Evolutionary conservation across 2,113 vertebrate species (phyloP).

Genomic region (Tapirus terrestris): DNA sequence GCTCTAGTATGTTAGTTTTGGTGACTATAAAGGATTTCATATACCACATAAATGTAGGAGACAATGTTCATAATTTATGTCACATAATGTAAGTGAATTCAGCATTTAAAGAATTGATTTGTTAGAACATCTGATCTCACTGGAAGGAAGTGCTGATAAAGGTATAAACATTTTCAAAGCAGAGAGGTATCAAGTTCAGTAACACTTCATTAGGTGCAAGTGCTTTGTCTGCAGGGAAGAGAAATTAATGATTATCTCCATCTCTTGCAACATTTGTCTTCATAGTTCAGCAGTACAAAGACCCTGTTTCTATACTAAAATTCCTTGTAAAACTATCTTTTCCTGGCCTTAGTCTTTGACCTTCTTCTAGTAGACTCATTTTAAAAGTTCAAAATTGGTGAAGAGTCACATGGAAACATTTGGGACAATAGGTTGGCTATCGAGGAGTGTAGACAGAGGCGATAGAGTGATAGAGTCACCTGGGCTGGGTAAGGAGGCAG

Average conservation of each 20-base stretch:
- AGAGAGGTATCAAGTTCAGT: slow-evolving; percentile 43
- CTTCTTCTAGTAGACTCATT: neutral
- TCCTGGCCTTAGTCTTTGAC: neutral
- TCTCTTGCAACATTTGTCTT: slow-evolving; percentile 39
- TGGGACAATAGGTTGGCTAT: neutral
- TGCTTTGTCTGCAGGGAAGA: slow-evolving; percentile 50
- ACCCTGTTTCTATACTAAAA: neutral
- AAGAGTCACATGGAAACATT: neutral
- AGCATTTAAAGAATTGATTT: slow-evolving; percentile 32
- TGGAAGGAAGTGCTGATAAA: slow-evolving; percentile 52
- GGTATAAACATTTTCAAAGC: slow-evolving; percentile 19
- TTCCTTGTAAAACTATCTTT: neutral
- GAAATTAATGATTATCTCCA: slow-evolving; percentile 45
- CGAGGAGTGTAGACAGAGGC: too few relatives aligned
- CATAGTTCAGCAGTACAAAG: neutral
- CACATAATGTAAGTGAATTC: neutral
- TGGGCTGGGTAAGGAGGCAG: neutral
- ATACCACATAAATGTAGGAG: neutral
- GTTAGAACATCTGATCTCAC: neutral
- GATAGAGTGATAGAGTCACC: neutral
- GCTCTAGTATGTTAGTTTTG: neutral
- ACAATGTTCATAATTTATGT: neutral
- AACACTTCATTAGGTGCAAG: slow-evolving; percentile 59
- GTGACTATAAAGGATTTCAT: neutral
- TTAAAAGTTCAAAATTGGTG: neutral